These are phyloP conservation scores for Trissoscelio sp. DNA, from an alignment of 2,888 invertebrate genomes.

Conservation along the genomic window DNA sequence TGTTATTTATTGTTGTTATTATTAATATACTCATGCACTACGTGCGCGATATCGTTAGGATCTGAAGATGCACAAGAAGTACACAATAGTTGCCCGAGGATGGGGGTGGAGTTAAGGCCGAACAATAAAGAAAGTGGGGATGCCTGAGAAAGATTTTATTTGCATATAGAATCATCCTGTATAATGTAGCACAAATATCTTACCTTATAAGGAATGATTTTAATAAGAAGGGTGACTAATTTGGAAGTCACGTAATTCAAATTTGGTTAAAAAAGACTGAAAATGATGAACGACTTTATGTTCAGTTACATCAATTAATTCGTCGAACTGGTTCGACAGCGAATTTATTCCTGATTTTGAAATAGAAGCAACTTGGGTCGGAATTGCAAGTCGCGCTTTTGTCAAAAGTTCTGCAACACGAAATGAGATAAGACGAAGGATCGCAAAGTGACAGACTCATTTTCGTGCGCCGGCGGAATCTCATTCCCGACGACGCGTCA, in stretches of 20 bases:
- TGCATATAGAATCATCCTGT: constrained; percentile 80
- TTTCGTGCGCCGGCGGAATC: constrained; percentile 70
- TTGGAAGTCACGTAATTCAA: constrained; percentile 27
- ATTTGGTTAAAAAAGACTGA: not conserved
- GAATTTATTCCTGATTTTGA: constrained; percentile 29
- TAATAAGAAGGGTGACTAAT: constrained; percentile 24
- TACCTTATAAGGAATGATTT: constrained; percentile 50
- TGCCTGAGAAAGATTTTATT: constrained; percentile 75
- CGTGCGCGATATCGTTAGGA: constrained; percentile 66
- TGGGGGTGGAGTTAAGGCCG: constrained; percentile 78
- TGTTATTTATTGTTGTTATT: constrained; percentile 69
- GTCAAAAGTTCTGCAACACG: constrained; percentile 55
- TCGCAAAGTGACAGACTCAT: constrained; percentile 77
- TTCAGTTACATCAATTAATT: not conserved
- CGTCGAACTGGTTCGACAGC: constrained; percentile 1
- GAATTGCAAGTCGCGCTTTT: constrained; percentile 42
- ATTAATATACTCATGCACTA: constrained; percentile 70
- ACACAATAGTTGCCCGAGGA: constrained; percentile 81
- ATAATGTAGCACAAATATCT: constrained; percentile 75
- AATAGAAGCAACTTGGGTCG: constrained; percentile 36
- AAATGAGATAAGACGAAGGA: constrained; percentile 67
- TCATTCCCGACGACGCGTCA: constrained; percentile 45
- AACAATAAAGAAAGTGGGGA: constrained; percentile 64
- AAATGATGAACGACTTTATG: no score
- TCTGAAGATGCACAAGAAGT: constrained; percentile 64